Conservation (phyloP, 2,888 invertebrate species). For the Pilophorus perplexus region DNA sequence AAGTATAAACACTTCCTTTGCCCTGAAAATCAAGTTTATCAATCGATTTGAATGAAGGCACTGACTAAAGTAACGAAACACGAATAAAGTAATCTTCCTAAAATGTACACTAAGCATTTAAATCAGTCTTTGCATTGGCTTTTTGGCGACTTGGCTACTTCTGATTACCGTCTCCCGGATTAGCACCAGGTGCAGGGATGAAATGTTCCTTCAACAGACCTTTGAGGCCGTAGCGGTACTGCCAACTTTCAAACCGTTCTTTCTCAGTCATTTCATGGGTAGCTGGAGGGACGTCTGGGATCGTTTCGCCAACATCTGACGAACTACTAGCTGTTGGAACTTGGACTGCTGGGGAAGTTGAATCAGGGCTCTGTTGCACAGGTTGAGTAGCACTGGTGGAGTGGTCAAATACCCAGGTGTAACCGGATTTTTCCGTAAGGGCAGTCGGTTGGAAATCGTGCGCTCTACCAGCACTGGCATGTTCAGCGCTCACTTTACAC, state of each 20-base stretch:
- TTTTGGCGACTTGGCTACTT: no score
- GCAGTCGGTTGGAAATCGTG: background rate
- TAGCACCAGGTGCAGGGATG: no score
- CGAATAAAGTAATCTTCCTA: no score
- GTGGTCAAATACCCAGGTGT: constrained; percentile 24
- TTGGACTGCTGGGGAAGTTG: background rate
- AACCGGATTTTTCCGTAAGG: background rate
- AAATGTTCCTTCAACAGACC: constrained; percentile 21
- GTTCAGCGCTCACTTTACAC: constrained; percentile 20
- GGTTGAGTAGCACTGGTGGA: background rate
- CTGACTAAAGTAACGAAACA: no score
- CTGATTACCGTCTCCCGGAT: no score
- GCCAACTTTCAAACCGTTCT: no score
- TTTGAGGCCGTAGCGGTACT: constrained; percentile 20
- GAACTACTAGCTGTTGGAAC: background rate
- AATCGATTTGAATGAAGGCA: no score
- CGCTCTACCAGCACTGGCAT: constrained; percentile 1
- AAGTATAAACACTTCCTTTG: no score
- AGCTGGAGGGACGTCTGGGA: background rate
- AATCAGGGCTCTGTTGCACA: background rate
- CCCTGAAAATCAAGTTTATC: no score
- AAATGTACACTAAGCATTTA: no score
- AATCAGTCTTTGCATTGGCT: background rate
- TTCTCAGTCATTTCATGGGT: background rate
- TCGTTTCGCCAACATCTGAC: background rate